Evolutionary conservation across 2,797 vertebrate genomes (phyloP).

Genomic region (Hafferia zeledoni): DNA sequence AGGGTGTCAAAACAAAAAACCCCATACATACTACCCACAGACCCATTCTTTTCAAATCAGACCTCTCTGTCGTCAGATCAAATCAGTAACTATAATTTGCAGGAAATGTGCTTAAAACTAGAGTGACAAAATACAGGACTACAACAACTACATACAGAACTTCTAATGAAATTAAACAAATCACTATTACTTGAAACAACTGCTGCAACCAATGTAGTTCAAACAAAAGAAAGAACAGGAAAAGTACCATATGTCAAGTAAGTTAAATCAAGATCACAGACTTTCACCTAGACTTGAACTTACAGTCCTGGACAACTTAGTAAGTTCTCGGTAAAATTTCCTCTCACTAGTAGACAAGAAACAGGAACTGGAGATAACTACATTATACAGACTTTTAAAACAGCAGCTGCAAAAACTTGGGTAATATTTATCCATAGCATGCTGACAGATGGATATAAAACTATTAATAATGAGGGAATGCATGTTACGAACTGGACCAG

Average conservation of each 20-base stretch:
- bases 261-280: background rate
- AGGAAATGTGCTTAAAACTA: background rate
- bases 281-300: background rate
- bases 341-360: slow-evolving; percentile 18
- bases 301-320: background rate
- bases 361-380: slow-evolving; percentile 3
- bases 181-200: background rate
- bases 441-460: slow-evolving; percentile 24
- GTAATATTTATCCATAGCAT: slow-evolving; percentile 9
- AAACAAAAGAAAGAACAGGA: background rate
- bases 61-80: background rate
- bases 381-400: background rate
- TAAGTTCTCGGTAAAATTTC: slow-evolving; percentile 1
- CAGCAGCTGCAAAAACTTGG: slow-evolving; percentile 31
- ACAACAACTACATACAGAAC: background rate
- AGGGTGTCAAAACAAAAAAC: background rate
- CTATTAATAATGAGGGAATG: slow-evolving; percentile 51
- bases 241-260: background rate
- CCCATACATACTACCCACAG: background rate
- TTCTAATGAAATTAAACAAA: background rate
- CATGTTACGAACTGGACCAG: background rate
- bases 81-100: background rate
- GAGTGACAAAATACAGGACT: background rate
- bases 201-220: background rate
- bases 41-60: background rate